Conservation (phyloP, 2,113 vertebrate genomes). For the Jaculus jaculus region DNA sequence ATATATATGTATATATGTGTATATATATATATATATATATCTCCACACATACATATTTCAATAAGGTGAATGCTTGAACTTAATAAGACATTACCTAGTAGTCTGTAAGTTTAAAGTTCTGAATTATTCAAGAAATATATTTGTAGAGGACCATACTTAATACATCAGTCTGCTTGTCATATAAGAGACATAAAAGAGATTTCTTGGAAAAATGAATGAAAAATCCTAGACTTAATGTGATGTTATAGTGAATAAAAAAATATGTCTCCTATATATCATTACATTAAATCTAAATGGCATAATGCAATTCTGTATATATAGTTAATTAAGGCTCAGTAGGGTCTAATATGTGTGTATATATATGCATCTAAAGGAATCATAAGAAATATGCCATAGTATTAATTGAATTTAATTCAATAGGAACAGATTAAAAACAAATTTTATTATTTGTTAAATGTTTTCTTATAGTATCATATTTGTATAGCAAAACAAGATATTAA, state of each 20-base stretch:
- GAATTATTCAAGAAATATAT: neutral
- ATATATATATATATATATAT: too few relatives aligned
- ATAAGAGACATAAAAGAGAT: neutral
- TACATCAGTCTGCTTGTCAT: neutral
- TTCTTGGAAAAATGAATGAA: neutral
- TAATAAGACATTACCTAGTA: neutral
- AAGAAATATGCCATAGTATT: neutral
- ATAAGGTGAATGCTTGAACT: neutral
- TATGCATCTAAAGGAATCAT: neutral
- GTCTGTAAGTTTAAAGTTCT: neutral
- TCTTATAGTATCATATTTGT: neutral
- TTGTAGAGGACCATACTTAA: neutral
- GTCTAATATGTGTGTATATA: neutral
- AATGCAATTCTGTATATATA: neutral
- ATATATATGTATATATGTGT: too few relatives aligned
- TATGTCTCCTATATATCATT: neutral
- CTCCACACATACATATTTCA: neutral
- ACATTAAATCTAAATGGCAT: constrained; percentile 30
- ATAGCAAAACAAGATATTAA: neutral
- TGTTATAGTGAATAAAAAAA: constrained; percentile 15
- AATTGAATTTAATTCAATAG: neutral
- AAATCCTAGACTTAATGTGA: neutral
- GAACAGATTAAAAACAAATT: neutral
- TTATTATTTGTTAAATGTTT: neutral
- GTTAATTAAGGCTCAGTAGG: neutral